A percentile compares a stretch with the other conserved stretches of the same genome.
These are phyloP conservation scores for Cathartes aura DNA, from an alignment of 2,113 vertebrate genomes.

Conservation along the genomic window DNA sequence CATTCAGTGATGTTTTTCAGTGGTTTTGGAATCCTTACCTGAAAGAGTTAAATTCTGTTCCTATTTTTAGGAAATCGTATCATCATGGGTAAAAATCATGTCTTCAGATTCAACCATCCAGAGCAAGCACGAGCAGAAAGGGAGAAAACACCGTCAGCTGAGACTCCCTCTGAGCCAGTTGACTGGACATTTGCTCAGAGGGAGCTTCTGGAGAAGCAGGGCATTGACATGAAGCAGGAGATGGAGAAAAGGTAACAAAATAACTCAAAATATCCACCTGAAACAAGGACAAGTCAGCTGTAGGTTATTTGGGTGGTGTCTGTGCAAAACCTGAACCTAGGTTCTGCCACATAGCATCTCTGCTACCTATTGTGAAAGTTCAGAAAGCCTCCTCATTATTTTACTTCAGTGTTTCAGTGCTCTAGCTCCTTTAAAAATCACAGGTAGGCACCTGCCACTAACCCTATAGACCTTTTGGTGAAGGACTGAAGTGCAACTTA, in stretches of 20 bases:
- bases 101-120: constrained; percentile 98
- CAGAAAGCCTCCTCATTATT: not conserved
- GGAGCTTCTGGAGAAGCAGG: constrained; percentile 96
- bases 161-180: constrained; percentile 97
- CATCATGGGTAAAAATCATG: constrained; percentile 99
- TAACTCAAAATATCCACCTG: not conserved
- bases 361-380: not conserved
- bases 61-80: constrained; percentile 90
- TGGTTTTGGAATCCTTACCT: not conserved
- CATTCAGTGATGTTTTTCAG: not conserved
- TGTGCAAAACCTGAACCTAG: not conserved
- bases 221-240: constrained; percentile 99
- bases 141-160: constrained; percentile 95
- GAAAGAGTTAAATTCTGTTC: not conserved
- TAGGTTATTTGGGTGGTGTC: not conserved
- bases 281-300: not conserved
- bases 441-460: not conserved
- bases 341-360: not conserved
- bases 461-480: not conserved
- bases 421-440: not conserved
- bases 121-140: constrained; percentile 96
- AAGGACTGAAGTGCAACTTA: not conserved
- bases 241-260: constrained; percentile 94
- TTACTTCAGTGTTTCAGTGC: not conserved
- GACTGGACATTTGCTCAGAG: constrained; percentile 99